Conservation (phyloP, 92 coral and sea anemone species). For the Bergia puertoricense region DNA sequence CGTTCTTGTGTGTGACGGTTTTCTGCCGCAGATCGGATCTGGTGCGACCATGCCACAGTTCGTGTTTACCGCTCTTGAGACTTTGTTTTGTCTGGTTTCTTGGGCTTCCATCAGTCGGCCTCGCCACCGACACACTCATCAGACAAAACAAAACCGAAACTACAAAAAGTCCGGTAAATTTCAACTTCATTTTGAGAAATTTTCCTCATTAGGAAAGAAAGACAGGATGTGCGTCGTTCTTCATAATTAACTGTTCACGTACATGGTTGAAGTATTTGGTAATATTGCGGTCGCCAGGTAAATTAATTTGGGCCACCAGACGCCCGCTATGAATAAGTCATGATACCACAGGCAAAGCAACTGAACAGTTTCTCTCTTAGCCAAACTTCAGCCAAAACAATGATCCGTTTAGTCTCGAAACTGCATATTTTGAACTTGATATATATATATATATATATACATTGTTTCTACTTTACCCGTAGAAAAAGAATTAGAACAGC, state of each 20-base stretch:
- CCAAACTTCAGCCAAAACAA: background rate
- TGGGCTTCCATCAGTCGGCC: constrained; percentile 45
- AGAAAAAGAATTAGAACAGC: background rate
- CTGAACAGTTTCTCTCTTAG: background rate
- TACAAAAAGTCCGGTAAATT: constrained; percentile 38
- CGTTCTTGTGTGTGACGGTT: constrained; percentile 43
- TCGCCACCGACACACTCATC: constrained; percentile 40
- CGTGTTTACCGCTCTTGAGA: constrained; percentile 48
- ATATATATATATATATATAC: background rate
- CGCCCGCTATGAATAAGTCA: constrained; percentile 31
- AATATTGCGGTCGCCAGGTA: constrained; percentile 1
- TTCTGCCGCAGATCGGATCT: constrained; percentile 47
- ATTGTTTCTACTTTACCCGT: background rate
- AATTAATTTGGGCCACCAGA: constrained; percentile 11
- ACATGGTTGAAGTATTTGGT: constrained; percentile 48
- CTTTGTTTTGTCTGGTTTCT: constrained; percentile 46
- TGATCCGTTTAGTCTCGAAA: constrained; percentile 10
- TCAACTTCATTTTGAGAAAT: constrained; percentile 51
- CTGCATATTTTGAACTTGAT: background rate
- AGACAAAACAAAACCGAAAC: constrained; percentile 46
- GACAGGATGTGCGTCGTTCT: constrained; percentile 28
- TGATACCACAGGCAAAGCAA: constrained; percentile 24
- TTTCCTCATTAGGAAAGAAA: constrained; percentile 14
- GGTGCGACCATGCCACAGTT: constrained; percentile 42
- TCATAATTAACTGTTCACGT: constrained; percentile 20